Conservation (phyloP, 1,140 invertebrate genomes). For the fruit fly (Drosophila melanogaster) region Release_6_plus_ISO1_MT NT_033777.3:16860501-16861000, state of each 20-base stretch:
- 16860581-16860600: too few relatives aligned
- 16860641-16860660: not conserved
- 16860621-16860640: not conserved
- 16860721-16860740: conserved; percentile 14
- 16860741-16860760: conserved; percentile 22
- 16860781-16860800: conserved; percentile 30
- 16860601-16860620: not conserved
- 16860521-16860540: too few relatives aligned
- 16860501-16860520: too few relatives aligned
- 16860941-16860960: not conserved
- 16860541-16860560: too few relatives aligned
- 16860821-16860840: conserved; percentile 16
- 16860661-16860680: conserved; percentile 14
- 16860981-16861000: conserved; percentile 36
- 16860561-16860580: too few relatives aligned
- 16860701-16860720: conserved; percentile 11
- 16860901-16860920: not conserved
- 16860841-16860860: not conserved
- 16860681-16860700: conserved; percentile 2
- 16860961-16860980: not conserved
- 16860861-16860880: conserved; percentile 15
- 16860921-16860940: conserved; percentile 12
- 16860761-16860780: conserved; percentile 19
- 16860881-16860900: not conserved
- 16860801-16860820: conserved; percentile 27